Percentiles rank a stretch among this genome's conserved stretches.
These are phyloP conservation scores for Perizoma affinitatum DNA, from an alignment of 2,888 invertebrate genomes.

Conservation along the genomic window DNA sequence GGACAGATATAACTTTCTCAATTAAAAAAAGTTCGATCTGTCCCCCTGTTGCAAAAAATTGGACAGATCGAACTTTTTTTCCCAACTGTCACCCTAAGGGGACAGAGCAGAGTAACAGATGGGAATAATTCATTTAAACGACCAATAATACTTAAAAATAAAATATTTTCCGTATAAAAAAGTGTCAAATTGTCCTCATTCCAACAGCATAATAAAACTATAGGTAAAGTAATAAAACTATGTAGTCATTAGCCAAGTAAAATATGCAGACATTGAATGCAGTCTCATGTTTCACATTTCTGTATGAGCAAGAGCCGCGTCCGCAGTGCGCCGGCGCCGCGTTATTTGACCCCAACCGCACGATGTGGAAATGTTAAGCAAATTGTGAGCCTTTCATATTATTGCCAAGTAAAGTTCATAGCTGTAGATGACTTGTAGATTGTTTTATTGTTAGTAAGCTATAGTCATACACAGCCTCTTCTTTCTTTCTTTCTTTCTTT, in stretches of 20 bases:
- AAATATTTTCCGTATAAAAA: too few relatives aligned
- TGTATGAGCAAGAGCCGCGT: conserved; percentile 34
- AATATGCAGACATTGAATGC: conserved; percentile 32
- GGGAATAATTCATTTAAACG: too few relatives aligned
- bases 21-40: too few relatives aligned
- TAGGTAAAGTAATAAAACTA: conserved; percentile 11
- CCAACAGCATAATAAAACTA: conserved; percentile 7
- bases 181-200: conserved; percentile 11
- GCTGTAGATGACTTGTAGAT: background rate
- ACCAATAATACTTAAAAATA: too few relatives aligned
- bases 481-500: too few relatives aligned
- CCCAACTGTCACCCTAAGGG: too few relatives aligned
- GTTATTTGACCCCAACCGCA: conserved; percentile 38
- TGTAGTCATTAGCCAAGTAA: conserved; percentile 20
- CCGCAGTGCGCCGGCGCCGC: conserved; percentile 39
- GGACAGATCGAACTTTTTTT: too few relatives aligned
- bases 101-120: too few relatives aligned
- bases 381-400: conserved; percentile 25
- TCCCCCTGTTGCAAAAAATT: too few relatives aligned
- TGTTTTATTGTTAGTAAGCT: too few relatives aligned
- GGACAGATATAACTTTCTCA: too few relatives aligned
- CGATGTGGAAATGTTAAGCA: conserved; percentile 37
- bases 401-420: conserved; percentile 31
- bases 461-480: too few relatives aligned
- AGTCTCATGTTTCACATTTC: conserved; percentile 37